Percentiles rank a stretch among this genome's conserved stretches.
phyloP scores from a whole-genome alignment of 2,113 vertebrate genomes.

The Bostrychus sinensis region DNA sequence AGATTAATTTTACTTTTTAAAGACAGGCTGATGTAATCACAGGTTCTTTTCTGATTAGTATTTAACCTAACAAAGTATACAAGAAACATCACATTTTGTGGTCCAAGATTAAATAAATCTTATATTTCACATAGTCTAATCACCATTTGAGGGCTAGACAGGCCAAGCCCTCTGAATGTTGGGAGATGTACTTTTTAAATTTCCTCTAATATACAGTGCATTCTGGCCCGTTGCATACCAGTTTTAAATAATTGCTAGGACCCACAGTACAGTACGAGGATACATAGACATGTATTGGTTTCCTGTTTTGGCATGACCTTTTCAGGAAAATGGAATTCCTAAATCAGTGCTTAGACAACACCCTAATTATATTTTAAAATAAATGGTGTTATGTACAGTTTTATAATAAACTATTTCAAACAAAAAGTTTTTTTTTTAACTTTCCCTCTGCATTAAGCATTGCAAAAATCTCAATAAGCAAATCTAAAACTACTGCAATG shows the following conservation, averaged over 20 bases:
- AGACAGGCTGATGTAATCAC: conserved; percentile 66
- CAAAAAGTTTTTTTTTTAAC: conserved; percentile 32
- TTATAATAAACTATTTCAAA: conserved; percentile 17
- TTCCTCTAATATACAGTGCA: conserved; percentile 69
- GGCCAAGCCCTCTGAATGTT: conserved; percentile 24
- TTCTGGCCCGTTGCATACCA: conserved; percentile 68
- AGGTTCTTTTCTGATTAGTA: conserved; percentile 55
- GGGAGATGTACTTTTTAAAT: conserved; percentile 36
- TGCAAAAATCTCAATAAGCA: conserved; percentile 50
- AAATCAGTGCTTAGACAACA: conserved; percentile 67
- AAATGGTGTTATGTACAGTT: conserved; percentile 50
- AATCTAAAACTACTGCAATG: conserved; percentile 49
- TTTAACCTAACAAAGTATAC: conserved; percentile 52
- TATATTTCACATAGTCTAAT: too few species aligned
- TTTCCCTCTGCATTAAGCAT: conserved; percentile 54
- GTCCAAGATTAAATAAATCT: conserved; percentile 7
- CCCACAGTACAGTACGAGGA: conserved; percentile 70
- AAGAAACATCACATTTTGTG: conserved; percentile 69
- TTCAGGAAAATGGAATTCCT: conserved; percentile 41
- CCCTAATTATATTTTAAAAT: conserved; percentile 12
- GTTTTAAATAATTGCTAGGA: conserved; percentile 56
- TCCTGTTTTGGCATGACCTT: conserved; percentile 44
- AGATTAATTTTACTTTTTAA: conserved; percentile 59
- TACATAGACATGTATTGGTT: conserved; percentile 55
- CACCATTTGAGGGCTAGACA: conserved; percentile 20